Evolutionary conservation across 2,888 invertebrate genomes (phyloP).

Genomic region (Pseudeuparius sepicola): DNA sequence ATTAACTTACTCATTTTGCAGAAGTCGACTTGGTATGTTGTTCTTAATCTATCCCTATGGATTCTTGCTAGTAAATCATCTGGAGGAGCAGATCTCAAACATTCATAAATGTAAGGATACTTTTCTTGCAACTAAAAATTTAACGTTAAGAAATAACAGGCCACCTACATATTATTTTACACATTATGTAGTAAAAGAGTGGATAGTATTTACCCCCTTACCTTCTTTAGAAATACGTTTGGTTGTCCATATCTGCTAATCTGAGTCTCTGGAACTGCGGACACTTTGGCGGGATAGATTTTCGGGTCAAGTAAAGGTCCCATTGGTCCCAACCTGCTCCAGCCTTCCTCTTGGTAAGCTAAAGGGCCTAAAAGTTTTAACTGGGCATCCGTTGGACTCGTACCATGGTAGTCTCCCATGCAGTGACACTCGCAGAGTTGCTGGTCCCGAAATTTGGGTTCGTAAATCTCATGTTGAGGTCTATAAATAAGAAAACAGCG

Average conservation of each 20-base stretch:
- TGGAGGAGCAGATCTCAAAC: slow-evolving; percentile 48
- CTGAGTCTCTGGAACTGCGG: slow-evolving; percentile 46
- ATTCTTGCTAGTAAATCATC: slow-evolving; percentile 50
- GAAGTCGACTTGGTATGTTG: slow-evolving; percentile 54
- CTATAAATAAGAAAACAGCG: too few species aligned
- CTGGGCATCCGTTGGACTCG: slow-evolving; percentile 18
- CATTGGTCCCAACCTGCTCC: slow-evolving; percentile 46
- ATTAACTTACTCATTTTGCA: slow-evolving; percentile 38
- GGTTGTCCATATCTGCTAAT: slow-evolving; percentile 49
- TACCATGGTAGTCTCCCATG: slow-evolving; percentile 22
- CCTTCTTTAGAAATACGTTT: slow-evolving; percentile 51
- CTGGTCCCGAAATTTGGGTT: too few species aligned
- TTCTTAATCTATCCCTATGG: slow-evolving; percentile 49
- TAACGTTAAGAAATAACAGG: too few species aligned
- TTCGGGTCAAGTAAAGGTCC: slow-evolving; percentile 53
- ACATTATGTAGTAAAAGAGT: too few species aligned
- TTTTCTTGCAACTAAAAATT: slow-evolving; percentile 48
- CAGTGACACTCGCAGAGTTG: slow-evolving; percentile 31
- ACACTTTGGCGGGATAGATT: slow-evolving; percentile 48
- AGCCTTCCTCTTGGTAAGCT: slow-evolving; percentile 32
- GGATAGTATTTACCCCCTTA: too few species aligned
- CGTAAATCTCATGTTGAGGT: too few species aligned
- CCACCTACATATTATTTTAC: too few species aligned
- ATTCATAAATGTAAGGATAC: slow-evolving; percentile 55
- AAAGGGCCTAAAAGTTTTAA: slow-evolving; percentile 28